Base-by-base conservation (phyloP, 2,888 invertebrate genomes). In the Stenchaetothrips biformis region DNA sequence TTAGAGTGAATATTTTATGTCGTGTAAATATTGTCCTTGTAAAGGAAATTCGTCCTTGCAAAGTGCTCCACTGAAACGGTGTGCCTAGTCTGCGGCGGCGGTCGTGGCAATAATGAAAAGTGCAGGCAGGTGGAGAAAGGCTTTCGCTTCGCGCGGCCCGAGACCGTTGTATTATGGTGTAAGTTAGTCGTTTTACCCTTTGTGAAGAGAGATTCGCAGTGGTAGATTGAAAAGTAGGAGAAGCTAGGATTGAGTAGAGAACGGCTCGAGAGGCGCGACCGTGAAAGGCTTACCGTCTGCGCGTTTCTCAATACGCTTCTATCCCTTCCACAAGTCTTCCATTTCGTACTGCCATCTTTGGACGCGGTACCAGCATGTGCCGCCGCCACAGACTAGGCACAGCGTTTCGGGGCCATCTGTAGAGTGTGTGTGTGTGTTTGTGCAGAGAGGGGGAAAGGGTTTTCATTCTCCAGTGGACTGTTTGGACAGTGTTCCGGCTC, bases 1-100 rank as follows among this genome's bases (percentile, higher is more conserved):
- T 74, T 74, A 74, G 67, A 74, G 25, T 74, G 21, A 74, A 74
- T 74, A 74, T 74, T 74, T 74, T 74, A 74, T 74, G 67, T 74
- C 25, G 11, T 74, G 67, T 74, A 74, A 21, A 74, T 74, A 74
- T 37, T 74, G 67, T 25, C 25, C 67, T 74, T 37, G 9, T 74
- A 74, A 21, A 74, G 67, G 25, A 74, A 74, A 74, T 74, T 74
- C 67, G 67, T 74, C 67, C 67, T 25, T 74, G 67, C 18, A 74
- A 74, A 37, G 37, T 37, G 37, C 37, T 37, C 37, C 4, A 37
- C 37, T n/a, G 67, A 74, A 59, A 25, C 25, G 67, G 67, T 21
- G 25, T 74, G 67, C 67, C 11, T 11, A 74, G 67, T 25, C 67
- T 74, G 67, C 25, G 25, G 67, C 25, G 25, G 67, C 18, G 4